Evolutionary conservation across 2,113 vertebrate species (phyloP).

Genomic region (Clarias batrachus): DNA sequence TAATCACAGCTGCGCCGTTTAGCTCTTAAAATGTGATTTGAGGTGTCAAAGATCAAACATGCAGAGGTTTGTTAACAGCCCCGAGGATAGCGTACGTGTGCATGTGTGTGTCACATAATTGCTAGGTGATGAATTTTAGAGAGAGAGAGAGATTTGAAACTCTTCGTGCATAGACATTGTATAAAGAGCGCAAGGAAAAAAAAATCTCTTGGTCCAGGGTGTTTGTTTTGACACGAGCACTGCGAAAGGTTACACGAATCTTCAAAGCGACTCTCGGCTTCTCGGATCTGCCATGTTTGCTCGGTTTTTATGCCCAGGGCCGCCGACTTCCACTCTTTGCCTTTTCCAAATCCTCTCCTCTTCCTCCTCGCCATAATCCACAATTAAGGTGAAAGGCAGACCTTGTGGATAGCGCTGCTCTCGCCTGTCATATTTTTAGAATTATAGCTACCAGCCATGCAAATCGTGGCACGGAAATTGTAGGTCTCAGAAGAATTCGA

Average conservation of each 20-base stretch:
- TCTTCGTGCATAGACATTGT: slow-evolving; percentile 10
- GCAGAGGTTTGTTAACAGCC: slow-evolving; percentile 52
- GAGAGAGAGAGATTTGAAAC: slow-evolving; percentile 2
- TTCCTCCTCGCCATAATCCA: slow-evolving; percentile 43
- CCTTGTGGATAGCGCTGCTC: slow-evolving; percentile 37
- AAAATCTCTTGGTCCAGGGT: slow-evolving; percentile 40
- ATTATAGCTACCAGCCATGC: slow-evolving; percentile 50
- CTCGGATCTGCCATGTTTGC: slow-evolving; percentile 39
- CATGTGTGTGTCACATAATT: slow-evolving; percentile 38
- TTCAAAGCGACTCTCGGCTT: slow-evolving; percentile 50
- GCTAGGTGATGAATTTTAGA: slow-evolving; percentile 23
- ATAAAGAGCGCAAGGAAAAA: slow-evolving; percentile 24
- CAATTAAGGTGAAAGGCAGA: slow-evolving; percentile 53
- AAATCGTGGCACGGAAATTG: slow-evolving; percentile 49
- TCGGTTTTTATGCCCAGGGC: slow-evolving; percentile 35
- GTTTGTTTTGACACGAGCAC: slow-evolving; percentile 39
- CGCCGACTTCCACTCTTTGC: slow-evolving; percentile 3
- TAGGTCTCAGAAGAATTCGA: slow-evolving; percentile 53
- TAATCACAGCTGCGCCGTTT: slow-evolving; percentile 52
- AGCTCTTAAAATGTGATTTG: slow-evolving; percentile 48
- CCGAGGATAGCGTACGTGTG: slow-evolving; percentile 27
- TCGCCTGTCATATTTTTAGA: slow-evolving; percentile 50
- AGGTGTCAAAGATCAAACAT: slow-evolving; percentile 54
- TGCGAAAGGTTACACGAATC: slow-evolving; percentile 37
- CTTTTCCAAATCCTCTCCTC: slow-evolving; percentile 33